Percentiles rank a stretch among this genome's conserved stretches.
Evolutionary conservation across 1,140 invertebrate species (phyloP).

Genomic region (Chionoecetes opilio): DNA sequence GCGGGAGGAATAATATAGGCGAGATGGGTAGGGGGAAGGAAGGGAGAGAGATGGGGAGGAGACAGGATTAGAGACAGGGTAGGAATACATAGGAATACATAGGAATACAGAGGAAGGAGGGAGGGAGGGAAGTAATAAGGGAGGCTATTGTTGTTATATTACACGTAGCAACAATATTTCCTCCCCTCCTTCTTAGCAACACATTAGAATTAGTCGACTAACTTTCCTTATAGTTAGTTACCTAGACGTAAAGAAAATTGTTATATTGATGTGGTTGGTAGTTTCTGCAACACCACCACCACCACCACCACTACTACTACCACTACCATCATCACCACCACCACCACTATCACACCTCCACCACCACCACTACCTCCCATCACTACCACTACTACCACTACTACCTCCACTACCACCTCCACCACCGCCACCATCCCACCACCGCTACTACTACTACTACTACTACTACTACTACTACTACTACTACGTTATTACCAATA

Average conservation of each 20-base stretch:
- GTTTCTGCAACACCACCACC: background rate
- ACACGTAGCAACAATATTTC: background rate
- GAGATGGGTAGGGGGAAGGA: background rate
- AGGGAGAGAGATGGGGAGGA: background rate
- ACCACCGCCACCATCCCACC: too few species aligned
- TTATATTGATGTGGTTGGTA: background rate
- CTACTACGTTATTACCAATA: background rate
- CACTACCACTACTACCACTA: background rate
- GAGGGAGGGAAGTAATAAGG: background rate
- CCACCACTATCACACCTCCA: background rate
- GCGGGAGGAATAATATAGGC: background rate
- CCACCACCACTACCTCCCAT: background rate
- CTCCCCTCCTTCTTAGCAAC: background rate
- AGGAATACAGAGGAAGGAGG: too few species aligned
- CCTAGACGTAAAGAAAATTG: background rate
- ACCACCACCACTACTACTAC: too few species aligned
- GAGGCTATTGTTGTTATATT: background rate
- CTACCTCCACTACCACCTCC: background rate
- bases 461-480: too few species aligned
- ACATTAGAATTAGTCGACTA: background rate
- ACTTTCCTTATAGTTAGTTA: background rate
- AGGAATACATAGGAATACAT: too few species aligned
- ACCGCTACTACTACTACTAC: background rate
- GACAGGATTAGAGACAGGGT: background rate
- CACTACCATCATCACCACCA: background rate